phyloP scores from a whole-genome alignment of 2,888 invertebrate genomes.

The Liodrosophila aerea region DNA sequence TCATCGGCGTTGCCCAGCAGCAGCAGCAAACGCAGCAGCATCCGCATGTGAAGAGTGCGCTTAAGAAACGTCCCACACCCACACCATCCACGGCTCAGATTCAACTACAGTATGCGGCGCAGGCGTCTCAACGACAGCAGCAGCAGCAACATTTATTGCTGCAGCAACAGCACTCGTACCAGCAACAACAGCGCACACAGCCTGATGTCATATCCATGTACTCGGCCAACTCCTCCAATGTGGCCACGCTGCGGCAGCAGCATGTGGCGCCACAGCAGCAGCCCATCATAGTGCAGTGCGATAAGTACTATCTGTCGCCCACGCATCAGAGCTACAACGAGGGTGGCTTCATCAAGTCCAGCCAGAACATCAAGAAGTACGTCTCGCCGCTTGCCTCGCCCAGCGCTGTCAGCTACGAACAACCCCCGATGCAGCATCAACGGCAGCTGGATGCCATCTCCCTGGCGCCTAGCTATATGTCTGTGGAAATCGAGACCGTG shows the following conservation, averaged over 20 bases:
- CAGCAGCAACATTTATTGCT: conserved; percentile 43
- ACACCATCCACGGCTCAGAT: conserved; percentile 42
- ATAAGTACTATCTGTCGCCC: conserved; percentile 81
- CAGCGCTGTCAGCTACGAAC: conserved; percentile 58
- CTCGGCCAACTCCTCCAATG: conserved; percentile 79
- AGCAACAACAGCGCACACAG: conserved; percentile 38
- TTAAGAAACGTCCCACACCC: conserved; percentile 74
- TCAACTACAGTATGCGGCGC: conserved; percentile 48
- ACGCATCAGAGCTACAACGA: conserved; percentile 80
- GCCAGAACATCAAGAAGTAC: conserved; percentile 81
- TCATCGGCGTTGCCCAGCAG: conserved; percentile 67
- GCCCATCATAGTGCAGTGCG: conserved; percentile 80
- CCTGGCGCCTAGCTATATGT: conserved; percentile 75
- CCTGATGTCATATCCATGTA: conserved; percentile 73
- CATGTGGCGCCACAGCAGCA: conserved; percentile 75
- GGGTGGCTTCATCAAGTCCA: conserved; percentile 81
- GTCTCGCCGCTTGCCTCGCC: conserved; percentile 79
- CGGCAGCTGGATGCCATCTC: conserved; percentile 75
- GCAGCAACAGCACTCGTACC: conserved; percentile 40
- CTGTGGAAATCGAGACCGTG: conserved; percentile 65
- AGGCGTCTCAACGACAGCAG: conserved; percentile 40
- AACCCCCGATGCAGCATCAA: conserved; percentile 46
- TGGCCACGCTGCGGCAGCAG: conserved; percentile 77
- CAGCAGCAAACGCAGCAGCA: conserved; percentile 67
- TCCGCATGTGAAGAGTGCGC: conserved; percentile 71